Evolutionary conservation across 2,888 invertebrate genomes (phyloP).

Genomic region (Brenthis ino): DNA sequence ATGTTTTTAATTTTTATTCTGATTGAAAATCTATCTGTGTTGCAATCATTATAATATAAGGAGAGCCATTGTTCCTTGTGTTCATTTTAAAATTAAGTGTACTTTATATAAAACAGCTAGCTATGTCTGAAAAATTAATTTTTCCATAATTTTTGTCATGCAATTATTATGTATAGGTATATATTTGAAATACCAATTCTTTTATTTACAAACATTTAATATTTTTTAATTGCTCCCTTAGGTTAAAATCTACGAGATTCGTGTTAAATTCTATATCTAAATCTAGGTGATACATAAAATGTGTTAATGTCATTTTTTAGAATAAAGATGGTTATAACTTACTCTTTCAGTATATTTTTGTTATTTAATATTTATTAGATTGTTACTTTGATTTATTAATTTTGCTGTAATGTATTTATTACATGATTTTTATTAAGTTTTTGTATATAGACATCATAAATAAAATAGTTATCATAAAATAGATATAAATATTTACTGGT

Average conservation of each 20-base stretch:
- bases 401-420: no score
- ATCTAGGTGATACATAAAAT: conserved; percentile 43
- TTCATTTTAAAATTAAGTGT: neutral
- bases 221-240: conserved; percentile 76
- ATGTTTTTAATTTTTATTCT: no score
- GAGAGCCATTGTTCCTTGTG: no score
- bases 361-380: no score
- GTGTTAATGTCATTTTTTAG: conserved; percentile 18
- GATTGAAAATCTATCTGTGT: no score
- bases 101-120: neutral
- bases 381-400: no score
- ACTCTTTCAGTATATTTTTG: neutral
- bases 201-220: conserved; percentile 57
- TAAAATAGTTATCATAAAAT: no score
- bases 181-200: conserved; percentile 53
- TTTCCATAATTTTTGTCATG: conserved; percentile 1
- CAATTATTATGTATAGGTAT: conserved; percentile 12
- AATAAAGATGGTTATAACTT: neutral
- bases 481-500: neutral
- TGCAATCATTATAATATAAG: no score
- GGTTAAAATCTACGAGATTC: conserved; percentile 68
- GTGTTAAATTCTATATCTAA: conserved; percentile 50
- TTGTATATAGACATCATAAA: no score
- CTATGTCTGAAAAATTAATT: neutral
- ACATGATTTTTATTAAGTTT: no score